These are phyloP conservation scores for Graphium colonna DNA, from an alignment of 2,888 invertebrate species.

Conservation along the genomic window DNA sequence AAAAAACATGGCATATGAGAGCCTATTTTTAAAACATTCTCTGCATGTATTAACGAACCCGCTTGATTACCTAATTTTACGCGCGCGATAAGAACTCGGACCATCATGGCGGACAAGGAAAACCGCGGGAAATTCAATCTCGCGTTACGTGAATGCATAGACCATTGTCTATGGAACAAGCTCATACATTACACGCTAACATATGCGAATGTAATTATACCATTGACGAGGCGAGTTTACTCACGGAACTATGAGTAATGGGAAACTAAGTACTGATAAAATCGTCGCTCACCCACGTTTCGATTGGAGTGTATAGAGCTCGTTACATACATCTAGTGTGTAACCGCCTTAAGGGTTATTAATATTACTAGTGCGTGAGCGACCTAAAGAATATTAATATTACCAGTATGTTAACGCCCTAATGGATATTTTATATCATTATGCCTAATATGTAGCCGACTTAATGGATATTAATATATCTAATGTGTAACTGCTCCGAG, in stretches of 20 bases:
- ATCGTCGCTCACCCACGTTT: constrained; percentile 16
- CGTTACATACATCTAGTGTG: constrained; percentile 1
- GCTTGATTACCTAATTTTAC: no score
- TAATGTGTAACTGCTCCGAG: no score
- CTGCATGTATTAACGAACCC: no score
- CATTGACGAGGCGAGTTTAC: constrained; percentile 21
- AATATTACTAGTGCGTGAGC: not conserved
- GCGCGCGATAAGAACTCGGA: not conserved
- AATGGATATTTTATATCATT: no score
- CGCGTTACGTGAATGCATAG: constrained; percentile 15
- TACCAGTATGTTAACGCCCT: no score
- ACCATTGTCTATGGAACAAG: constrained; percentile 5
- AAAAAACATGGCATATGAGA: no score
- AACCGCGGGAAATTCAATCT: constrained; percentile 15
- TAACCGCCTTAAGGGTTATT: not conserved
- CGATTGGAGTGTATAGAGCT: constrained; percentile 12
- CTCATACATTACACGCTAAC: constrained; percentile 13
- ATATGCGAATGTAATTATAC: constrained; percentile 21
- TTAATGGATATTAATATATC: no score
- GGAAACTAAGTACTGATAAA: constrained; percentile 23
- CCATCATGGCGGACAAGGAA: constrained; percentile 12
- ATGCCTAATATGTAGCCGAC: no score
- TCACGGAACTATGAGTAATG: constrained; percentile 25
- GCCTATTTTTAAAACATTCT: no score
- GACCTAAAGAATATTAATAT: no score